These are phyloP conservation scores for Sylvia atricapilla DNA, from an alignment of 2,113 vertebrate genomes.

Conservation along the genomic window DNA sequence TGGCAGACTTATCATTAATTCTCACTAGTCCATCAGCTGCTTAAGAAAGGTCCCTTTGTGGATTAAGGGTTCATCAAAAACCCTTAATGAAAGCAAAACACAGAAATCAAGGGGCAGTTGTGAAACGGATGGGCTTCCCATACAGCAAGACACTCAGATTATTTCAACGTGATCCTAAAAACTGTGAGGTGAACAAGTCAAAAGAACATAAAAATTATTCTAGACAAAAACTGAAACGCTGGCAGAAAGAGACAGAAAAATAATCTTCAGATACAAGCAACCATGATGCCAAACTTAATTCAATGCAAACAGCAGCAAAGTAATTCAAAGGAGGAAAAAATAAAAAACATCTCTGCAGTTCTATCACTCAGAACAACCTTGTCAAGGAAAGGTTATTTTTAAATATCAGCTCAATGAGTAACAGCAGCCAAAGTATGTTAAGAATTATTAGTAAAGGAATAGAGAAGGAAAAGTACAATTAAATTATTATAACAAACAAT, in stretches of 20 bases:
- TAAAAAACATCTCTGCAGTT: not conserved
- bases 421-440: not conserved
- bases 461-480: not conserved
- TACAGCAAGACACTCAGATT: not conserved
- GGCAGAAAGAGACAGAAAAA: not conserved
- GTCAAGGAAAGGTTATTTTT: not conserved
- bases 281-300: not conserved
- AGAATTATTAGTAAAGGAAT: not conserved
- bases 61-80: not conserved
- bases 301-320: not conserved
- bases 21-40: not conserved
- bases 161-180: not conserved
- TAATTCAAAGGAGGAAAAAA: not conserved
- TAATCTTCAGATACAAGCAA: not conserved
- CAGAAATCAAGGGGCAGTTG: not conserved
- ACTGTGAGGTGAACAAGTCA: not conserved
- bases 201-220: not conserved
- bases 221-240: not conserved
- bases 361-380: not conserved
- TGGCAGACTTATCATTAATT: not conserved
- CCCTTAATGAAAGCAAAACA: not conserved
- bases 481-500: not conserved
- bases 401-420: not conserved
- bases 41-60: not conserved
- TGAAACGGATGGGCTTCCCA: not conserved